Conservation (phyloP, 1,140 invertebrate genomes). For the Doryteuthis pealeii region DNA sequence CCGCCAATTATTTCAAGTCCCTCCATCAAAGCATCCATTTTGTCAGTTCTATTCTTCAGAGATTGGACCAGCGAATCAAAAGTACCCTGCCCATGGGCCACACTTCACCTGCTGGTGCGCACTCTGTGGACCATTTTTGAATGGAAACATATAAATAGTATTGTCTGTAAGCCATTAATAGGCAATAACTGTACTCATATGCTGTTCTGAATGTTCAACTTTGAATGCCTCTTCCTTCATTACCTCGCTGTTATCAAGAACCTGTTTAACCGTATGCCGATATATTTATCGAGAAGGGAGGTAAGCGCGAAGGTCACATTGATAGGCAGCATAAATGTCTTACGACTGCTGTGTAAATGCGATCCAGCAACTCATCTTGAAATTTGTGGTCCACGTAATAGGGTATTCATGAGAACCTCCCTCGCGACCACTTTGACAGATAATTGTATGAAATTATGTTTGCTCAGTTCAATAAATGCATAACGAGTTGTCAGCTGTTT, state of each 20-base stretch:
- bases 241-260: constrained; percentile 71
- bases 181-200: constrained; percentile 95
- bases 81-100: background rate
- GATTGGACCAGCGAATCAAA: background rate
- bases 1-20: constrained; percentile 93
- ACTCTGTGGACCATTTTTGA: constrained; percentile 69
- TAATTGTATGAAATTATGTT: no score
- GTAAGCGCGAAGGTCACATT: constrained; percentile 80
- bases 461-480: no score
- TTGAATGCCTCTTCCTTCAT: constrained; percentile 72
- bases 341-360: constrained; percentile 89
- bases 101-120: constrained; percentile 15
- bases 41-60: background rate
- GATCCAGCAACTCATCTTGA: constrained; percentile 80
- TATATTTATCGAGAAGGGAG: constrained; percentile 86
- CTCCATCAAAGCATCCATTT: constrained; percentile 79
- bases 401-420: constrained; percentile 79
- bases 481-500: no score
- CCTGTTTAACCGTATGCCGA: constrained; percentile 86
- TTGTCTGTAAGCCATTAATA: constrained; percentile 91
- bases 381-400: constrained; percentile 88
- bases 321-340: constrained; percentile 80
- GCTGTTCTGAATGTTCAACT: constrained; percentile 95
- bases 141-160: constrained; percentile 99
- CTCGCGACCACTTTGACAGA: no score